Base-by-base conservation (phyloP, 2,888 invertebrate species). In the Glaucopsyche alexis region DNA sequence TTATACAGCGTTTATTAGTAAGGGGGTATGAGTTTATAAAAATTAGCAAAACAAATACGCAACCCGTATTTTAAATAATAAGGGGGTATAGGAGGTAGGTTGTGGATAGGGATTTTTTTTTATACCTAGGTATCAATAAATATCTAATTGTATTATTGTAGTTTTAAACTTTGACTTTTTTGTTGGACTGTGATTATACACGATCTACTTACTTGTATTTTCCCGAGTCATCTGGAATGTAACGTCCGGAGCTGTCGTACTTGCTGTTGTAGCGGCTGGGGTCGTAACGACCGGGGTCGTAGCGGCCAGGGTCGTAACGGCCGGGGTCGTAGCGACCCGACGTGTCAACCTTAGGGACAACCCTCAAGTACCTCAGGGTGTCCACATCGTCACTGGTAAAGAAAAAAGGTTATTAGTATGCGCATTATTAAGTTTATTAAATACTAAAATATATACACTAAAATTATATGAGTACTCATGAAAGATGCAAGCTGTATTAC, bases 201-300 rank as follows among this genome's bases (percentile, higher is more conserved):
- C 6, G 4, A 42, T 6, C 4, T 19, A 73, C 87, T 81, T 80
- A 90, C 90, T 89, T 86, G 84, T 90, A 90, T 72, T 79, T 75
- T 19, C 90, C 90, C 72, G 86, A 84, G 75, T 79, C 79, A 77
- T 84, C 87, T 13, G 87, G 85, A 13, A 84, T 78, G 74, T 78
- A 79, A 42, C 78, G 78, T 19, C 80, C 79, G n/a, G 78, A 73
- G 47, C 72, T 81, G 60, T 80, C 79, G 74, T 78, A 84, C 70
- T 76, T 76, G 65, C 80, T 77, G 42, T 80, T 71, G 78, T 84
- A 77, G 72, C 80, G 75, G 69, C 79, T 77, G 49, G 81, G 69
- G 71, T 77, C 81, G 77, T 80, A 81, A 66, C 80, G 77, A 50
- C 79, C 79, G 7, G 78, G 74, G 70, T 77, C 76, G 71, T 77